A percentile compares a stretch with the other conserved stretches of the same genome.
Conservation (phyloP, 2,797 vertebrate species). For the Diglossa cyanea region DNA sequence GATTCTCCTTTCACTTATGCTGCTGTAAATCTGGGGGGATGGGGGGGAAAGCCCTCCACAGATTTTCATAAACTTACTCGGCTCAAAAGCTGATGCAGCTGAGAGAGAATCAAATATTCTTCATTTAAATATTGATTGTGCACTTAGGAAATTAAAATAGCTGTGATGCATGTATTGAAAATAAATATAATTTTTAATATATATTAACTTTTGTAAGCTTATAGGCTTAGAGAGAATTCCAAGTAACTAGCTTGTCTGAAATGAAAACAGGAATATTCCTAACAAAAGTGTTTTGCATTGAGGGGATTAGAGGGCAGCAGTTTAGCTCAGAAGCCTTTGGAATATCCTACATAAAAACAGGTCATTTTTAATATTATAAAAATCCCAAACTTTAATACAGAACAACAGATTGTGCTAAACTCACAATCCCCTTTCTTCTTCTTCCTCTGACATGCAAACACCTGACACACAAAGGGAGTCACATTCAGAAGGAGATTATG, state of each 20-base stretch:
- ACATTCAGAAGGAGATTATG: slow-evolving; percentile 73
- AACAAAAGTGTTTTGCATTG: slow-evolving; percentile 9
- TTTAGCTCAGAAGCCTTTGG: slow-evolving; percentile 13
- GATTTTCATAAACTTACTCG: slow-evolving; percentile 28
- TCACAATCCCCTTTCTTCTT: slow-evolving; percentile 14
- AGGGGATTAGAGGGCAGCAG: neutral
- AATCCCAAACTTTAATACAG: neutral
- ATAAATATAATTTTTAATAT: slow-evolving; percentile 2
- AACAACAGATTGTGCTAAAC: slow-evolving; percentile 51
- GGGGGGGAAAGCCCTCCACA: neutral
- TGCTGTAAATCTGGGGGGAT: neutral
- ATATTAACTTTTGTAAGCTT: slow-evolving; percentile 20
- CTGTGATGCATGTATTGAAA: neutral
- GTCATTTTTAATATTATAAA: slow-evolving; percentile 18
- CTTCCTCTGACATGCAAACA: slow-evolving; percentile 56
- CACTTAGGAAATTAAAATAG: slow-evolving; percentile 44
- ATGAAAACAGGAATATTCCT: slow-evolving; percentile 22
- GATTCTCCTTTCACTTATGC: slow-evolving; percentile 26
- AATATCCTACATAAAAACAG: neutral
- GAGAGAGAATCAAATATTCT: neutral
- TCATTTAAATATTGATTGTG: slow-evolving; percentile 40
- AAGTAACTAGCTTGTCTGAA: slow-evolving; percentile 41
- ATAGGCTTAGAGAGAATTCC: slow-evolving; percentile 24
- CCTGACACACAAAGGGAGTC: slow-evolving; percentile 65
- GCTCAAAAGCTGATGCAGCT: neutral